Conservation (phyloP, 1,140 invertebrate species). For the Gonatopus flavifemur region DNA sequence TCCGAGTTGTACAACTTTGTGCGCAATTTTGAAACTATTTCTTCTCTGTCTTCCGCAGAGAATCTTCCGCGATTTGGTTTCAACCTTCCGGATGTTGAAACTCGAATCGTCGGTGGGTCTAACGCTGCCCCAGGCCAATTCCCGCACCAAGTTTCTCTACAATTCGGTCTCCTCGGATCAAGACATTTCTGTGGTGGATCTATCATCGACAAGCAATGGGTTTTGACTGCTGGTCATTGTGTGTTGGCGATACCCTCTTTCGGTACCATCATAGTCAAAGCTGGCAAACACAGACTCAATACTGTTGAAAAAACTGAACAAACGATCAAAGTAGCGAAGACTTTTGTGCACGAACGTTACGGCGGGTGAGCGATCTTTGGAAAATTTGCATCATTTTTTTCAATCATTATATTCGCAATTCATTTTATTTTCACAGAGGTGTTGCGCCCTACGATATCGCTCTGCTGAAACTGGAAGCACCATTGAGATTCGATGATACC, state of each 20-base stretch:
- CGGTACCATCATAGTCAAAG: conserved; percentile 27
- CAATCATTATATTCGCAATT: too few species aligned
- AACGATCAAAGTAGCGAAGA: conserved; percentile 39
- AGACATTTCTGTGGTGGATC: conserved; percentile 61
- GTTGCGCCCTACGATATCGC: conserved; percentile 66
- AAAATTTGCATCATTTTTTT: not conserved
- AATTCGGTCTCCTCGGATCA: conserved; percentile 27
- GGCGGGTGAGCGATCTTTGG: conserved; percentile 46
- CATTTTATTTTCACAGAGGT: conserved; percentile 28
- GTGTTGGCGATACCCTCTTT: conserved; percentile 32
- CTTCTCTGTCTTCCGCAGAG: conserved; percentile 2
- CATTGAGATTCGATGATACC: conserved; percentile 47
- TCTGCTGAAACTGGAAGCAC: conserved; percentile 58
- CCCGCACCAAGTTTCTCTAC: conserved; percentile 58
- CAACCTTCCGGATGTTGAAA: not conserved
- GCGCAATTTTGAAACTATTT: not conserved
- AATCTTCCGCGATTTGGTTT: conserved; percentile 8
- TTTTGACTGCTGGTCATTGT: conserved; percentile 63
- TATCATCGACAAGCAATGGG: conserved; percentile 56
- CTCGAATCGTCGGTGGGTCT: conserved; percentile 54
- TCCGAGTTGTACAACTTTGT: too few species aligned
- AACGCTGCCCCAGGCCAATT: conserved; percentile 47
- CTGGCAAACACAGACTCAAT: conserved; percentile 38
- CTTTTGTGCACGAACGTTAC: conserved; percentile 57
- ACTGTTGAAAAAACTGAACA: conserved; percentile 52